Conservation (phyloP, 2,797 vertebrate genomes). For the Erpetoichthys calabaricus region DNA sequence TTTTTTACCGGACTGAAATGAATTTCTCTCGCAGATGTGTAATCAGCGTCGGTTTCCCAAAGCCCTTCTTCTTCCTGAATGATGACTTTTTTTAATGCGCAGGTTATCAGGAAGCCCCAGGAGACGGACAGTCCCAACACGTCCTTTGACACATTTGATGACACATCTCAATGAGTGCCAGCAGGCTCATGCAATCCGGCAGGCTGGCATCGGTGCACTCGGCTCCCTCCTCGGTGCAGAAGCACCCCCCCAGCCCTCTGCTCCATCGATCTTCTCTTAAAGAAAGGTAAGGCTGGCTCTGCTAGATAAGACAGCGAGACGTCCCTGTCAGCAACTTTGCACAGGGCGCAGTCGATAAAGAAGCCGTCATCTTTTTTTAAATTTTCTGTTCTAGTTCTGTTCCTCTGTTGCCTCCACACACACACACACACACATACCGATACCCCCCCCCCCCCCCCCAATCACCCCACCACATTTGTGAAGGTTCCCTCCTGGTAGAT, state of each 20-base stretch:
- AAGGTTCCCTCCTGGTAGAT: too few species aligned
- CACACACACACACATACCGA: too few species aligned
- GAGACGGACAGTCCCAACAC: slow-evolving; percentile 28
- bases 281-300: slow-evolving; percentile 58
- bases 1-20: not conserved
- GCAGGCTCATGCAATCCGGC: slow-evolving; percentile 19
- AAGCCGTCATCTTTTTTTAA: not conserved
- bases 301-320: not conserved
- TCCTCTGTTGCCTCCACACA: too few species aligned
- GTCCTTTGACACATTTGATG: slow-evolving; percentile 29
- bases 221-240: slow-evolving; percentile 29
- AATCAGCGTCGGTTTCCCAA: not conserved
- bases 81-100: slow-evolving; percentile 13
- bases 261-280: slow-evolving; percentile 58
- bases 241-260: slow-evolving; percentile 41
- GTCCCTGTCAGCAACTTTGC: not conserved
- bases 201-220: slow-evolving; percentile 27
- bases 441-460: too few species aligned
- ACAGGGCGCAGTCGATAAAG: not conserved
- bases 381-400: not conserved
- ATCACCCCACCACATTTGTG: too few species aligned
- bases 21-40: not conserved
- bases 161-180: slow-evolving; percentile 19
- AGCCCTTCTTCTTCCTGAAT: not conserved
- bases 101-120: slow-evolving; percentile 35